Base-by-base conservation (phyloP, 2,888 invertebrate genomes). In the Zygaena filipendulae region DNA sequence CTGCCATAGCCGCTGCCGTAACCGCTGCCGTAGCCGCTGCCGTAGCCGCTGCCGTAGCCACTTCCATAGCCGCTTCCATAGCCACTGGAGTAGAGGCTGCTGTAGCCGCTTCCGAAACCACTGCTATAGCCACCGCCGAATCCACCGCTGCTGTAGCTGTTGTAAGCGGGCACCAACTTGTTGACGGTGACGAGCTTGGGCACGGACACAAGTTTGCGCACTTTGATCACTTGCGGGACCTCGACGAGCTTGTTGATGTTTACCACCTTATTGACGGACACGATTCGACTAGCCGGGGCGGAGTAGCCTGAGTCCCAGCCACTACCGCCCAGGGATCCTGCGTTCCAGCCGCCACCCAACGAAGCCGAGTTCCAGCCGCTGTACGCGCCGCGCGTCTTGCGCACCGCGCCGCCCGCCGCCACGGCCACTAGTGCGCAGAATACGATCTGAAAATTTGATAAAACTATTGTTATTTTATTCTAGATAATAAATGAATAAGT, bases 121-220 rank as follows among this genome's bases (percentile, higher is more conserved):
- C 21, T 5, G n/a, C 4, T 3, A 6, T 18, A 16, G 16, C 11
- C 9, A n/a, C 12, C 12, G 9, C 28, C 29, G 29, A 23, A 26
- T 16, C 14, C 23, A 6, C 29, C 29, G 6, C 29, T 21, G 5
- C 27, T 3, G 19, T 23, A 22, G 27, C 16, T 19, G 37, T 35
- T 39, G 29, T 50, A 45, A 12, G 52, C 45, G 22, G 64, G 47
- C 28, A 68, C 57, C 24, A 62, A 52, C 38, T 51, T 46, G 44
- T 67, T 68, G 30, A 64, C 61, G 29, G 64, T 51, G 41, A 64
- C 53, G 36, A 59, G 60, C 43, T 58, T 54, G 9, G 57, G 61
- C 33, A 57, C 57, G 27, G 54, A 49, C 36, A 69, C 53, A 16
- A 59, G 44, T 35, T 59, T 64, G 35, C 49, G 57, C 8, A 59